Evolutionary conservation across 2,797 vertebrate genomes (phyloP).

Genomic region (Hydrolagus colliei): DNA sequence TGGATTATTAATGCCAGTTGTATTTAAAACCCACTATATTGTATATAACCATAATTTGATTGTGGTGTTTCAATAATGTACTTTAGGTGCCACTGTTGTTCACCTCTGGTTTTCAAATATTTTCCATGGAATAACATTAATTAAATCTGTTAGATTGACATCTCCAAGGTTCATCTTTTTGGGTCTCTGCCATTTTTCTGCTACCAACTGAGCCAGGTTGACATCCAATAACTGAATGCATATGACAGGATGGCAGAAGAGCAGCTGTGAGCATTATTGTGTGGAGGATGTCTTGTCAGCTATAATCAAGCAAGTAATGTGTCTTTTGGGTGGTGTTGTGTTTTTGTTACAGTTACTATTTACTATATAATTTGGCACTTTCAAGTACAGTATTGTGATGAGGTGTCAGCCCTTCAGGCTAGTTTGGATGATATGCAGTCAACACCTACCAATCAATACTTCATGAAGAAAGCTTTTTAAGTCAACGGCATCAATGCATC

Average conservation of each 20-base stretch:
- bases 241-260: not conserved
- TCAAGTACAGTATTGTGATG: constrained; percentile 8
- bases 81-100: not conserved
- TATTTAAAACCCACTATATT: not conserved
- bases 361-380: constrained; percentile 42
- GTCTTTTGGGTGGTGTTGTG: constrained; percentile 41
- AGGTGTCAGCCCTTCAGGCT: not conserved
- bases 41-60: not conserved
- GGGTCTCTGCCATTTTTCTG: no score
- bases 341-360: constrained; percentile 44
- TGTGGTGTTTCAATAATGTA: not conserved
- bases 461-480: not conserved
- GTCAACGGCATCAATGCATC: not conserved
- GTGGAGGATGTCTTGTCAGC: constrained; percentile 34
- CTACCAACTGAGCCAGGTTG: no score
- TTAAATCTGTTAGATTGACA: no score
- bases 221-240: not conserved
- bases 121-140: no score
- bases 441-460: not conserved
- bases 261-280: not conserved
- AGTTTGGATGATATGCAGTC: not conserved
- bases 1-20: not conserved
- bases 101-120: no score
- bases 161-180: no score
- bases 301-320: constrained; percentile 40